A percentile compares a stretch with the other conserved stretches of the same genome.
Evolutionary conservation across 2,888 invertebrate genomes (phyloP).

Genomic region (Rhimphoctona megacephalus): DNA sequence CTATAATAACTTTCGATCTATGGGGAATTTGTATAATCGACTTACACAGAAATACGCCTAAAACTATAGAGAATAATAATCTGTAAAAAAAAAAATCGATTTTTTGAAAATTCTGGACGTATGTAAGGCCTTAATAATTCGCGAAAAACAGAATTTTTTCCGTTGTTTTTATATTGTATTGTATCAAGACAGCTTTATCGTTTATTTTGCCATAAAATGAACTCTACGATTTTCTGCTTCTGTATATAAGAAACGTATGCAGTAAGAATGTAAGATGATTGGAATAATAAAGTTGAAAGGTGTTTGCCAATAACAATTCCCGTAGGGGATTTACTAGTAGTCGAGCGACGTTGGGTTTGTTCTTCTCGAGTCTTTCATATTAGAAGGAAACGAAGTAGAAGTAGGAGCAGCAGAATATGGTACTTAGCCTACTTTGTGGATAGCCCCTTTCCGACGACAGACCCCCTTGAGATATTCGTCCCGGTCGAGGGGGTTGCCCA

Average conservation of each 20-base stretch:
- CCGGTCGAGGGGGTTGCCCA: conserved; percentile 50
- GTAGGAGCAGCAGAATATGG: conserved; percentile 63
- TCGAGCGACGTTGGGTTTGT: conserved; percentile 30
- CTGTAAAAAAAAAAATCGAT: no score
- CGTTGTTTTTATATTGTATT: neutral
- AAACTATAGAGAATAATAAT: no score
- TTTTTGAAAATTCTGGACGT: no score
- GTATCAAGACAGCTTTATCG: neutral
- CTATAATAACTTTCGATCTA: no score
- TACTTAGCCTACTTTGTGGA: conserved; percentile 78
- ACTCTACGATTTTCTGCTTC: neutral
- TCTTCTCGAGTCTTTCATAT: conserved; percentile 49
- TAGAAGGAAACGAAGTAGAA: conserved; percentile 58
- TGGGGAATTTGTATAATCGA: no score
- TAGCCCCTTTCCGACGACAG: conserved; percentile 72
- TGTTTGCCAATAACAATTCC: conserved; percentile 46
- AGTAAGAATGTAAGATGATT: conserved; percentile 10
- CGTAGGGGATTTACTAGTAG: conserved; percentile 56
- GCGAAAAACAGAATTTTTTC: neutral
- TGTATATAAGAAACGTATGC: neutral
- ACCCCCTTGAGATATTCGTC: conserved; percentile 67
- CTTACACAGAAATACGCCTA: no score
- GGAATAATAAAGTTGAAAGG: conserved; percentile 61
- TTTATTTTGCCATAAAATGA: neutral
- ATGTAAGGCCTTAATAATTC: neutral